Conservation (phyloP, 2,888 invertebrate genomes). For the Carpatolechia fugitivella region DNA sequence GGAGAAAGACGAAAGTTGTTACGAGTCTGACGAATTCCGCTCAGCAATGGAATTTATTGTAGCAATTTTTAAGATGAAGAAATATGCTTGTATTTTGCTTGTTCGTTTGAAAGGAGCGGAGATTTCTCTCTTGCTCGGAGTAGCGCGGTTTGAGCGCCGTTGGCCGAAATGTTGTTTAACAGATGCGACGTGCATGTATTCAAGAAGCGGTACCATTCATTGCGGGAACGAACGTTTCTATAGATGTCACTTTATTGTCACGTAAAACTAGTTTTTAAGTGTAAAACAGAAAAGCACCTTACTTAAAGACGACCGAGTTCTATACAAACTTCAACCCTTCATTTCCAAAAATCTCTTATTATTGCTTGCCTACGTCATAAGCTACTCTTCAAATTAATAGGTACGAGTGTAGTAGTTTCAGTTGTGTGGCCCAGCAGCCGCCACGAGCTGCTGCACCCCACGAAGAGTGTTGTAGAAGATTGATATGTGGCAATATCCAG, state of each 20-base stretch:
- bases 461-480: too few relatives aligned
- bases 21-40: constrained; percentile 38
- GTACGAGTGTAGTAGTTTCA: too few relatives aligned
- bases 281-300: too few relatives aligned
- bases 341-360: too few relatives aligned
- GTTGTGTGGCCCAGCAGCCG: too few relatives aligned
- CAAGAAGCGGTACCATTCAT: background rate
- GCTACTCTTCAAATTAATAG: too few relatives aligned
- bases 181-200: constrained; percentile 9
- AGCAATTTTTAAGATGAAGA: constrained; percentile 23
- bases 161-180: constrained; percentile 13
- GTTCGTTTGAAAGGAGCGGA: constrained; percentile 11
- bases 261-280: too few relatives aligned
- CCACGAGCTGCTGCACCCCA: too few relatives aligned
- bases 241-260: background rate
- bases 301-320: too few relatives aligned
- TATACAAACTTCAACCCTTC: too few relatives aligned
- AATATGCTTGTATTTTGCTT: constrained; percentile 22
- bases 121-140: constrained; percentile 9
- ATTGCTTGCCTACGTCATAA: too few relatives aligned
- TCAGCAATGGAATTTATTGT: constrained; percentile 32
- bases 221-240: background rate
- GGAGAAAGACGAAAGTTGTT: constrained; percentile 37
- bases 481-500: too few relatives aligned
- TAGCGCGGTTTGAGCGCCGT: background rate